These are phyloP conservation scores for Cheirogaleus major DNA, from an alignment of 2,797 vertebrate species.

Conservation along the genomic window DNA sequence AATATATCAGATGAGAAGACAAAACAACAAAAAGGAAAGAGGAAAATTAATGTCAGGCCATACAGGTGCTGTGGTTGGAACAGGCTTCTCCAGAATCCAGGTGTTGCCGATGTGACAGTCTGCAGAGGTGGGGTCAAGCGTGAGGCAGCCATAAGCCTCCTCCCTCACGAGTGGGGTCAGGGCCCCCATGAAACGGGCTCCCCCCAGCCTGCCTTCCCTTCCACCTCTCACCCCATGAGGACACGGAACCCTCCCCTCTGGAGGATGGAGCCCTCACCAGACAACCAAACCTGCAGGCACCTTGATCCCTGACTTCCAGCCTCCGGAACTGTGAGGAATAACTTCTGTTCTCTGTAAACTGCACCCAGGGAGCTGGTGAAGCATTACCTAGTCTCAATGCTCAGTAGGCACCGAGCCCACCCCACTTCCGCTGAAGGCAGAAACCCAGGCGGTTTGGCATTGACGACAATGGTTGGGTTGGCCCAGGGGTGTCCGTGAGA, in stretches of 20 bases:
- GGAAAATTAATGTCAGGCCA: rapidly evolving
- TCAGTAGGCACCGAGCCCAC: no score
- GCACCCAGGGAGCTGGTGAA: not conserved
- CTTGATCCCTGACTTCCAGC: not conserved
- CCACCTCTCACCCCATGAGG: not conserved
- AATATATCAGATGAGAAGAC: rapidly evolving
- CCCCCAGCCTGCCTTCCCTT: not conserved
- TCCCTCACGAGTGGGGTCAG: not conserved
- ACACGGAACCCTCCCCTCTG: rapidly evolving
- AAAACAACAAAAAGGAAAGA: not conserved
- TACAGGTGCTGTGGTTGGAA: not conserved
- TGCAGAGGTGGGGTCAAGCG: no score
- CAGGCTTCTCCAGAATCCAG: not conserved
- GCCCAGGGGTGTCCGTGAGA: no score
- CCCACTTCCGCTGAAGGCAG: not conserved
- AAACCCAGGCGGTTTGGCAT: not conserved
- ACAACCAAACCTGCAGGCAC: no score
- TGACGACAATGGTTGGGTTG: no score
- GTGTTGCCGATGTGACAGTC: not conserved
- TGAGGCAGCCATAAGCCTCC: not conserved
- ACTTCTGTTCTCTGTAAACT: not conserved
- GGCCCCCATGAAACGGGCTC: not conserved
- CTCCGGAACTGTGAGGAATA: not conserved
- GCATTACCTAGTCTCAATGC: not conserved
- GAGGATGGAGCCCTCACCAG: not conserved